Evolutionary conservation across 2,888 invertebrate genomes (phyloP).

Genomic region (Zygothrica quintamaculata): DNA sequence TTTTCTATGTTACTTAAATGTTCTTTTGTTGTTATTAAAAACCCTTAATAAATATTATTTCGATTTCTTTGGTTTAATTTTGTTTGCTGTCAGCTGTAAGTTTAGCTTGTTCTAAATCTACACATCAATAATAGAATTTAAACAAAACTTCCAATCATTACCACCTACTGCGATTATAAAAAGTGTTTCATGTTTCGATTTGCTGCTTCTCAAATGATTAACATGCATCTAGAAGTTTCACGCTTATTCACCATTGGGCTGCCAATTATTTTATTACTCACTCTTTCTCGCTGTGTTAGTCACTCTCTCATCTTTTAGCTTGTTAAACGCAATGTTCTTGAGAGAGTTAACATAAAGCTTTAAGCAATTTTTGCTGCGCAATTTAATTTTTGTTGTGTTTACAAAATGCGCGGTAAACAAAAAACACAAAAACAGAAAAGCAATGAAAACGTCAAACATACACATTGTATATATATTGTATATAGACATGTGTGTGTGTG

Average conservation of each 20-base stretch:
- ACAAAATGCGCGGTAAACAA: conserved; percentile 77
- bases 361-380: conserved; percentile 66
- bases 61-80: conserved; percentile 1
- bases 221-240: conserved; percentile 33
- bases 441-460: conserved; percentile 63
- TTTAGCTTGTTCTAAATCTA: neutral
- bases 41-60: too few relatives aligned
- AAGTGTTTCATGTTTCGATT: too few relatives aligned
- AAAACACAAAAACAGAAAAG: conserved; percentile 42
- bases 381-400: conserved; percentile 73
- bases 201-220: too few relatives aligned
- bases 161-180: neutral
- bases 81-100: neutral
- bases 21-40: too few relatives aligned
- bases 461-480: neutral
- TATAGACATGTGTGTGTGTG: too few relatives aligned
- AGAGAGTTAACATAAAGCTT: conserved; percentile 39
- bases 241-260: conserved; percentile 42
- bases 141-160: too few relatives aligned
- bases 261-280: neutral
- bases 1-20: too few relatives aligned
- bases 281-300: conserved; percentile 6
- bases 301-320: conserved; percentile 4
- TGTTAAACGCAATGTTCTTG: conserved; percentile 28
- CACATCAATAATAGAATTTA: too few relatives aligned